phyloP scores from a whole-genome alignment of 2,797 vertebrate species.

The Phaenicophaeus curvirostris region DNA sequence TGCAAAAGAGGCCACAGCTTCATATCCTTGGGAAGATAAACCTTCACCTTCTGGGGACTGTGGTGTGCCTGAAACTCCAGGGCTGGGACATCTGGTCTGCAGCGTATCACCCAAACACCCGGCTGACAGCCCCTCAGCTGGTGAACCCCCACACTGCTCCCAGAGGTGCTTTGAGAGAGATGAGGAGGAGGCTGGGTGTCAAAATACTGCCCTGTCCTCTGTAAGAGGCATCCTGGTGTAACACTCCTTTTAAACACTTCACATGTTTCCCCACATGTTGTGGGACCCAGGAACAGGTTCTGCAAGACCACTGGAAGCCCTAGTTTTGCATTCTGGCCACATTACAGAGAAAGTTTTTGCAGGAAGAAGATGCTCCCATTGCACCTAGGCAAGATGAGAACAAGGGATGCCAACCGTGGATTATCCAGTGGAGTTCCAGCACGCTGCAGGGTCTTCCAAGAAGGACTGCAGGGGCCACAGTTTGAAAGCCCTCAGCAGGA shows the following conservation, averaged over 20 bases:
- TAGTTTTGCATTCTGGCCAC: accelerated
- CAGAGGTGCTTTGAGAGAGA: neutral
- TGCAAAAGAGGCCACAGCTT: neutral
- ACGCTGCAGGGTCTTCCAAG: neutral
- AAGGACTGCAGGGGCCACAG: accelerated
- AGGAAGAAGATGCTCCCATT: neutral
- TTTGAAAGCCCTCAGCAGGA: neutral
- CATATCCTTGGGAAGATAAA: neutral
- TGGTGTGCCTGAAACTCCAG: neutral
- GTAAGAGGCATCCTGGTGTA: neutral
- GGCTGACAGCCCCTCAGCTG: neutral
- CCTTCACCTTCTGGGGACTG: neutral
- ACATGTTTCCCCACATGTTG: accelerated
- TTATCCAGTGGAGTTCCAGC: neutral
- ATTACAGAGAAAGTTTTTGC: neutral
- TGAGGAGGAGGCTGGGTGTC: neutral
- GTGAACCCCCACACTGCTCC: accelerated
- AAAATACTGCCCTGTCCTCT: neutral
- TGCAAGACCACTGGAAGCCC: neutral
- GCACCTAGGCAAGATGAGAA: neutral
- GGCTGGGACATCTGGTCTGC: neutral
- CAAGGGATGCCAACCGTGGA: neutral
- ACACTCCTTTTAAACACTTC: accelerated
- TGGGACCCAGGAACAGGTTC: neutral
- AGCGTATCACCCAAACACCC: neutral